Evolutionary conservation across 2,797 vertebrate genomes (phyloP), one percentile per base, ranked within the genome.

Genomic region (Chrysolophus pictus): DNA sequence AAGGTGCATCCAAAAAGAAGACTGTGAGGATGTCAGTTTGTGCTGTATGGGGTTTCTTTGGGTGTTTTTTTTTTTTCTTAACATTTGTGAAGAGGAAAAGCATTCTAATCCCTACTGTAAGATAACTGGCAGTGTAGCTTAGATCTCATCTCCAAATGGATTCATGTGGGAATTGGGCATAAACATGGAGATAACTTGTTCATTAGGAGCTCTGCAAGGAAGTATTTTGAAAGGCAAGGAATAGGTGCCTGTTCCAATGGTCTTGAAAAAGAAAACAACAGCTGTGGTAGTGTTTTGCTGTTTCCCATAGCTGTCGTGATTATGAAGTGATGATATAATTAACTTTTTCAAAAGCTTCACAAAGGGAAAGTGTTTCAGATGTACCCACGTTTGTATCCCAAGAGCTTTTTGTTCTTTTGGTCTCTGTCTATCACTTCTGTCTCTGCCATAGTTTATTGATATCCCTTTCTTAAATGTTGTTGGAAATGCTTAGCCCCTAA

Each of bases 301-400:
- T 91, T 94, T 95, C 60, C 82, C 76, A 44, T 93, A 91, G 63
- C 91, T 95, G 88, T 95, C 59, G 6, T 93, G 91, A 91, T 95
- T 94, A 87, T 87, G 93, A 94, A 94, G 88, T 89, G 94, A 96
- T 91, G 84, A 91, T 93, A 80, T 85, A 90, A 91, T 91, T 93
- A 94, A 90, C 84, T 95, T 94, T 80, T 70, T 93, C 65, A 69
- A 89, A 87, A 72, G 41, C 84, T 85, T 74, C 69, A 90, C 65
- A 76, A 94, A 95, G 58, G 33, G n/a, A 90, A 93, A 74, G 83
- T 73, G 87, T 93, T 94, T 95, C 65, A 75, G 73, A 60, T 92
- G 9, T 67, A 81, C 81, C 63, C 41, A 5, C 71, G 68, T 94
- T 91, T 87, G 67, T 89, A 89, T 88, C 58, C 28, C 16, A 51